These are phyloP conservation scores for Paratilapia polleni DNA, from an alignment of 2,113 vertebrate species.

Conservation along the genomic window DNA sequence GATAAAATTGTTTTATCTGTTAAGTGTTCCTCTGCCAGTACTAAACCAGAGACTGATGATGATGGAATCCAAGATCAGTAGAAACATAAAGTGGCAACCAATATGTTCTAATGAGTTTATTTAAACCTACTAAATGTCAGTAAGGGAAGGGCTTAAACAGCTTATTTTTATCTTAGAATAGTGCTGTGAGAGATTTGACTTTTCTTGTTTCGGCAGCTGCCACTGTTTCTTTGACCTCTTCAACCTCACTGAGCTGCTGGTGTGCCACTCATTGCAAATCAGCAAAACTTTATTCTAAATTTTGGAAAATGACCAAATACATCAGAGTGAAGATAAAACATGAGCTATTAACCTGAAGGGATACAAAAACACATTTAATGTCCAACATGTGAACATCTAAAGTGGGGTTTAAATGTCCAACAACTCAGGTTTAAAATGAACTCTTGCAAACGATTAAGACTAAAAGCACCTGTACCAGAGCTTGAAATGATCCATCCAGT, in stretches of 20 bases:
- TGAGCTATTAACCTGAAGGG: neutral
- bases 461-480: conserved; percentile 20
- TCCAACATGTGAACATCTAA: neutral
- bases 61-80: neutral
- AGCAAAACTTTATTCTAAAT: neutral
- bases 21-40: neutral
- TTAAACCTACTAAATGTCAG: neutral
- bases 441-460: conserved; percentile 13
- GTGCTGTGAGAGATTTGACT: neutral
- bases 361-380: neutral
- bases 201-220: neutral
- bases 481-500: conserved; percentile 1
- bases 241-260: conserved; percentile 1
- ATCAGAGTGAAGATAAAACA: neutral
- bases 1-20: neutral
- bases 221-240: conserved; percentile 1
- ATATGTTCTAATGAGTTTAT: neutral
- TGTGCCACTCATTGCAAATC: neutral
- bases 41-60: neutral
- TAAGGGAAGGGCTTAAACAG: neutral
- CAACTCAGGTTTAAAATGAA: conserved; percentile 34
- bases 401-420: neutral
- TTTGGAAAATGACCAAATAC: neutral
- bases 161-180: neutral
- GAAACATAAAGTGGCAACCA: neutral